Conservation (phyloP, 1,140 invertebrate species). For the Papilio dardanus region DNA sequence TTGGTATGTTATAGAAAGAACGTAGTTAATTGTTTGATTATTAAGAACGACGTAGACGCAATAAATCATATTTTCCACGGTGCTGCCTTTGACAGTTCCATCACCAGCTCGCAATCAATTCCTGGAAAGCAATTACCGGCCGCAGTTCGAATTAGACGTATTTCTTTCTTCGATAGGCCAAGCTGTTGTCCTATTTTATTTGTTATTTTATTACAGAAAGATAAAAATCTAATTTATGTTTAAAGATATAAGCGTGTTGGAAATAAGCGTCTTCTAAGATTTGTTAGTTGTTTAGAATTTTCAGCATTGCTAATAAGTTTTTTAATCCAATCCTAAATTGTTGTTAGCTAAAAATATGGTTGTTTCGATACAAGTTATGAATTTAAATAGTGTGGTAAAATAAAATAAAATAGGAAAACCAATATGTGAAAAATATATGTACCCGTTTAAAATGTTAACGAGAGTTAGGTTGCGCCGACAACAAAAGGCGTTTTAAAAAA, state of each 20-base stretch:
- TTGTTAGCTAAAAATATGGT: too few relatives aligned
- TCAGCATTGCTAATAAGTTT: too few relatives aligned
- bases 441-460: neutral
- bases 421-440: neutral
- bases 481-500: too few relatives aligned
- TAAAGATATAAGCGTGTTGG: neutral
- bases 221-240: neutral
- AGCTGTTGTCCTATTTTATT: neutral
- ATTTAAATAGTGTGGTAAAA: too few relatives aligned
- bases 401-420: neutral
- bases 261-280: too few relatives aligned
- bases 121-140: conserved; percentile 48
- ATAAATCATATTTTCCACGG: conserved; percentile 46
- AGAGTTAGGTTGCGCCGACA: too few relatives aligned
- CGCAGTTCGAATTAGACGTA: conserved; percentile 48
- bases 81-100: conserved; percentile 40
- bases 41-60: conserved; percentile 36
- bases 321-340: too few relatives aligned
- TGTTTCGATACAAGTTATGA: too few relatives aligned
- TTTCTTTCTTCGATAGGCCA: conserved; percentile 40
- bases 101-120: conserved; percentile 45
- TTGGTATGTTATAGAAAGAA: neutral
- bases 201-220: neutral
- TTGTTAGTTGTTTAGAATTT: too few relatives aligned
- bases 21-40: neutral